phyloP scores from a whole-genome alignment of 1,140 invertebrate genomes.

The Drosophila orosa region DNA sequence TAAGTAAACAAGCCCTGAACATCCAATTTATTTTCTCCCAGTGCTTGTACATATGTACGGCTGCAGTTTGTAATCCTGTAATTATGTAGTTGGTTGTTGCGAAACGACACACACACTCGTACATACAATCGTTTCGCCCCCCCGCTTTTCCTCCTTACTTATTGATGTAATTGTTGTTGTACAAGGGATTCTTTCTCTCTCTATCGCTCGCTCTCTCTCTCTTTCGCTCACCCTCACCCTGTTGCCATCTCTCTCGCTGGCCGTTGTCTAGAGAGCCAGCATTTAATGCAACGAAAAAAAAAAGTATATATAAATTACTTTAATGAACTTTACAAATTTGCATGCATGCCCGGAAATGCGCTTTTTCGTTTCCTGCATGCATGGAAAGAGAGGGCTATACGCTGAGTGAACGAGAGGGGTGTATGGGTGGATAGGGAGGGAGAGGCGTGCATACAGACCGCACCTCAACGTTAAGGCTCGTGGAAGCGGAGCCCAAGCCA shows the following conservation, averaged over 20 bases:
- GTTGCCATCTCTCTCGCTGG: constrained; percentile 19
- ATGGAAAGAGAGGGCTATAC: constrained; percentile 4
- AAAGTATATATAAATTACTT: constrained; percentile 80
- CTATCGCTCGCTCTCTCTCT: neutral
- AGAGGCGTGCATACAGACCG: constrained; percentile 10
- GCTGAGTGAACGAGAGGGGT: neutral
- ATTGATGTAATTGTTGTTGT: constrained; percentile 79
- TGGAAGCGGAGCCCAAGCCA: constrained; percentile 30
- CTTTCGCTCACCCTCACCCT: constrained; percentile 1
- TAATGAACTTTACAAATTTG: constrained; percentile 83
- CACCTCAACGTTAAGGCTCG: constrained; percentile 62
- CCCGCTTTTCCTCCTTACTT: constrained; percentile 46
- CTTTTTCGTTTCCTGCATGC: constrained; percentile 72
- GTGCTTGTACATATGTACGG: constrained; percentile 32
- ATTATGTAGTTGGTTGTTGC: constrained; percentile 72
- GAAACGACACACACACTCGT: constrained; percentile 45
- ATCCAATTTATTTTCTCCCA: neutral
- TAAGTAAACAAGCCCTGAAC: neutral
- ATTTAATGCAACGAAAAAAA: constrained; percentile 70
- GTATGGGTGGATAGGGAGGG: neutral
- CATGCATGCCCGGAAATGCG: constrained; percentile 78
- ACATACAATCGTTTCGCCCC: constrained; percentile 10
- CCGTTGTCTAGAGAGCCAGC: constrained; percentile 61
- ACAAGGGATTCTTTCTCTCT: neutral
- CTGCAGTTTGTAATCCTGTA: constrained; percentile 80